These are phyloP conservation scores for Chrysolina haemoptera DNA, from an alignment of 2,888 invertebrate species.

Conservation along the genomic window DNA sequence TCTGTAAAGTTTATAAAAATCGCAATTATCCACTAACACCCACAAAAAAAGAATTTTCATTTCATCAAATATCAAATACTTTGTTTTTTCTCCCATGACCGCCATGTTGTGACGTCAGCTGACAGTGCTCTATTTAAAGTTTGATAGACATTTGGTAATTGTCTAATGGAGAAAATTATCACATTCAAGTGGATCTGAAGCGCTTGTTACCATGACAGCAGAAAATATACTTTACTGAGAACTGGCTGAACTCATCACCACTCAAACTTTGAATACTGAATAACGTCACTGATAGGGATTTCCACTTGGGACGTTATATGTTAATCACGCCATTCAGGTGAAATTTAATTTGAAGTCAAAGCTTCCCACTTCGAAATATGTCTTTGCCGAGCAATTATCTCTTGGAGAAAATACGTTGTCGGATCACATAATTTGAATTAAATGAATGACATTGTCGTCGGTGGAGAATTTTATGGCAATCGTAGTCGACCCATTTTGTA, in stretches of 20 bases:
- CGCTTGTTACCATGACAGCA: no score
- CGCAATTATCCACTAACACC: no score
- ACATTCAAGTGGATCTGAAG: no score
- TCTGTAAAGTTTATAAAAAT: no score
- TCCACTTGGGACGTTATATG: slow-evolving; percentile 12
- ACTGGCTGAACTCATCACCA: not conserved
- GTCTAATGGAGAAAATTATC: no score
- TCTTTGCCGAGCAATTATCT: slow-evolving; percentile 12
- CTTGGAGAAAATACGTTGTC: not conserved
- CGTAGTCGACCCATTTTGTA: not conserved
- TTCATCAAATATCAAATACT: no score
- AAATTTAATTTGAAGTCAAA: slow-evolving; percentile 18
- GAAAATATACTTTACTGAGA: no score
- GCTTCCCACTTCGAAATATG: slow-evolving; percentile 9
- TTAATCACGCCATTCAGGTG: slow-evolving; percentile 4
- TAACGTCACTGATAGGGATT: not conserved
- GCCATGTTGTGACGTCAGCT: no score
- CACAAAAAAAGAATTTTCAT: no score
- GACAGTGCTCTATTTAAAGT: no score
- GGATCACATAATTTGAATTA: slow-evolving; percentile 3
- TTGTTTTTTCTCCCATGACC: no score
- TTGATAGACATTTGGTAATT: no score
- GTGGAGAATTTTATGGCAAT: slow-evolving; percentile 11
- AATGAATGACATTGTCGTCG: not conserved
- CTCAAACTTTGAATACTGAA: not conserved